Evolutionary conservation across 2,797 vertebrate species (phyloP), one percentile per base, ranked within the genome.

Genomic region (Schizopygopsis malacanthus): DNA sequence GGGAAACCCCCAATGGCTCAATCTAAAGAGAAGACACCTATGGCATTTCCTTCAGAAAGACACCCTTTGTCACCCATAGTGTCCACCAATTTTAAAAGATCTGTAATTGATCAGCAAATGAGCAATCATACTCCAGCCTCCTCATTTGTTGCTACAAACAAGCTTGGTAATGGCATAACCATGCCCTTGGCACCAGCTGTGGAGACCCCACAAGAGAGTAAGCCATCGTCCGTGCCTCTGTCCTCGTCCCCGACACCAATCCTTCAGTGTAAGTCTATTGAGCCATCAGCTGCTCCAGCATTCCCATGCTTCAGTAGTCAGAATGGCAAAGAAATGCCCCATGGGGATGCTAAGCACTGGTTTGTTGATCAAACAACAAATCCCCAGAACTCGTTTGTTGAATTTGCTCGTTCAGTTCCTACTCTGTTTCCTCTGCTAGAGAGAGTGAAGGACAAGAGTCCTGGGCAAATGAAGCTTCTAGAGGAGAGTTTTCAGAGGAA

Each of bases 401-500:
- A 95, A 77, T 92, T 93, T 70, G 88, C 93, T 81, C 91, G 93
- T 89, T 92, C 93, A 0, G 87, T 96, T 13, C 95, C 94, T 41
- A 94, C 94, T 0, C 96, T 96, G 87, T 97, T 97, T n/a, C 93
- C 96, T 0, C 94, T 96, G 87, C 90, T 97, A 18, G 97, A 98
- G 87, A 94, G 97, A 83, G 89, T 95, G 91, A 98, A 97, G 92
- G 97, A 97, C 71, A 98, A 98, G 93, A 96, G 95, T 0, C 95
- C 96, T 0, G 96, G 97, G 18, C 98, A 99, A 89, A 92, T 98
- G 9, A 96, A 96, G 79, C 90, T 95, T 86, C 93, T 99, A 50
- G 98, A 99, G 89, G 97, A 98, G 88, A 98, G 96, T 91, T 99
- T 99, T 92, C 85, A 96, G 88, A 95, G 94, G 84, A 98, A 96